phyloP scores from a whole-genome alignment of 1,140 invertebrate species.

The Papilio glaucus region DNA sequence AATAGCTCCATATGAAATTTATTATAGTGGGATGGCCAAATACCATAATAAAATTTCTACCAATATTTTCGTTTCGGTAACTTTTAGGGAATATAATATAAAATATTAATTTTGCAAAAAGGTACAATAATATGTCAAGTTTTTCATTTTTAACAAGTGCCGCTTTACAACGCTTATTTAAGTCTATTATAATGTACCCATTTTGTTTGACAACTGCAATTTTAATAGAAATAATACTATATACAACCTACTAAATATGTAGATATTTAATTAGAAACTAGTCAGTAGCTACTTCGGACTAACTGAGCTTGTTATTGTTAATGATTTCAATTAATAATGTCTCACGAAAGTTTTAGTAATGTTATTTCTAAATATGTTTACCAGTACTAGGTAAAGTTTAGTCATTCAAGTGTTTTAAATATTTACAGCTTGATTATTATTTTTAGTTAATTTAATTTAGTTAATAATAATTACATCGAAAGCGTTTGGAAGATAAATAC shows the following conservation, averaged over 20 bases:
- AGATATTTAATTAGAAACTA: too few species aligned
- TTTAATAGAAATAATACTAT: neutral
- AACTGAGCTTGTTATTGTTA: too few species aligned
- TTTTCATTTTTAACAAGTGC: neutral
- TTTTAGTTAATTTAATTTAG: too few species aligned
- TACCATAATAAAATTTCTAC: too few species aligned
- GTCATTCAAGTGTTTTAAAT: neutral
- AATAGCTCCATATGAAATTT: neutral
- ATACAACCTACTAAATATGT: neutral
- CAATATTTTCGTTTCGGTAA: too few species aligned
- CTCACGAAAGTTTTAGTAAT: too few species aligned
- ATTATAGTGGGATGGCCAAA: too few species aligned
- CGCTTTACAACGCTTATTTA: neutral
- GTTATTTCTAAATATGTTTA: too few species aligned
- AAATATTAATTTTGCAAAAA: neutral
- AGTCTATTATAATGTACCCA: neutral
- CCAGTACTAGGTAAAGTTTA: neutral
- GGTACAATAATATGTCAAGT: neutral
- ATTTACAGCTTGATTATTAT: slow-evolving; percentile 18
- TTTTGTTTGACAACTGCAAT: neutral
- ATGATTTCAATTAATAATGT: too few species aligned
- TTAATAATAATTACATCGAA: neutral
- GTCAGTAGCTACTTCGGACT: too few species aligned
- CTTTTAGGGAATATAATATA: neutral
- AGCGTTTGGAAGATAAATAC: slow-evolving; percentile 16